Evolutionary conservation across 2,113 vertebrate species (phyloP), one percentile per base, ranked within the genome.

Genomic region (Henicopernis longicauda): DNA sequence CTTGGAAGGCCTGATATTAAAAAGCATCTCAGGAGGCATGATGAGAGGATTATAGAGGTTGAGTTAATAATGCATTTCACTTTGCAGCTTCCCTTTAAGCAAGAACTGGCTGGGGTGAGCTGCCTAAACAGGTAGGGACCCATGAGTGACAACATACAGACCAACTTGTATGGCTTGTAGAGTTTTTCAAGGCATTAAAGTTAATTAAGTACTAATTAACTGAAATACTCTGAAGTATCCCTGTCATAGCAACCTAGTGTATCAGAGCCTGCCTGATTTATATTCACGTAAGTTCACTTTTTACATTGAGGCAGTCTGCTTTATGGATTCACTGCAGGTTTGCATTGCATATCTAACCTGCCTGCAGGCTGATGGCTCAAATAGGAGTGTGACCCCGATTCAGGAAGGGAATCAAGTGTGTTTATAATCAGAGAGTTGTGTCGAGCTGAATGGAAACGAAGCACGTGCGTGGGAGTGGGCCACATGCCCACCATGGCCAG

Each of bases 191-290:
- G 78, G 57, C n/a, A 26, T 32, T 78, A 57, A 67, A 76, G 71
- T 59, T 96, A 94, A 91, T 92, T 81, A 94, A 89, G 62, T 72
- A 36, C 73, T 87, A 91, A 95, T 94, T 95, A 91, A 67, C 47
- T 61, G n/a, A 93, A 93, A 80, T 57, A 54, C 81, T 92, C 86
- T 90, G 32, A 69, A 80, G 70, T 49, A 59, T 45, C 23, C 52
- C 47, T 95, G 54, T 80, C 77, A 90, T 19, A 85, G 36, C 34
- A 91, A 42, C 73, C 71, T 80, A 3, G 2, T 79, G 65, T 58
- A 74, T 88, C 36, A 17, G 38, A 55, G 49, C 34, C 89, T 86
- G 49, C 22, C 59, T 91, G 78, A 18, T 45, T 86, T 88, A 29
- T 66, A 71, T 44, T 77, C 83, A 38, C 8, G 1, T 50, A 61